Percentiles rank a stretch among this genome's conserved stretches.
Evolutionary conservation across 35 echinoderm and acorn worm species (phyloP).

Genomic region (Ptychodera flava): DNA sequence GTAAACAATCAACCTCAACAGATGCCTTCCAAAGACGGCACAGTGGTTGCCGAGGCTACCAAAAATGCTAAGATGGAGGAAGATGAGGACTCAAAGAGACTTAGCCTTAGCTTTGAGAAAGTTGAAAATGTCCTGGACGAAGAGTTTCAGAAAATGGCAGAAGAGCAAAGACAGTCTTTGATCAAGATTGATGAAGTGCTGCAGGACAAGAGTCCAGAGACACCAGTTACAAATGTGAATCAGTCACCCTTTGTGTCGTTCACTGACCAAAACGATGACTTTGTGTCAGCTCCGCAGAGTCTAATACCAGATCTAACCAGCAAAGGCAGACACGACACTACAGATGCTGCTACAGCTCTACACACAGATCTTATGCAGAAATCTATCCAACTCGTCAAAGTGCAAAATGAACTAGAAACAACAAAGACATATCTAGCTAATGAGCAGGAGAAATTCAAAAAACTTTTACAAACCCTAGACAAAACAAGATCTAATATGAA

Average conservation of each 20-base stretch:
- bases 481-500: background rate
- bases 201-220: background rate
- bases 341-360: background rate
- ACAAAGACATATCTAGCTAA: slow-evolving; percentile 20
- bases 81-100: background rate
- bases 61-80: background rate
- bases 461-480: slow-evolving; percentile 3
- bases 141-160: background rate
- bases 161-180: background rate
- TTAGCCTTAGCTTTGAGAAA: background rate
- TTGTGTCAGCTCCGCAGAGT: background rate
- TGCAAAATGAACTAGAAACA: background rate
- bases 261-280: background rate
- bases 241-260: background rate
- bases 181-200: background rate
- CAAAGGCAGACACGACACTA: background rate
- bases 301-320: background rate
- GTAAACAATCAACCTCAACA: background rate
- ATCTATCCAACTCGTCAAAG: slow-evolving; percentile 28
- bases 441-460: slow-evolving; percentile 31
- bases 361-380: background rate
- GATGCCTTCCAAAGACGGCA: background rate
- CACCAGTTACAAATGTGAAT: background rate
- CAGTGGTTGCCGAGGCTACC: background rate
- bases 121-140: background rate